Base-by-base conservation (phyloP, 2,888 invertebrate genomes). In the Leptopterna dolabrata region DNA sequence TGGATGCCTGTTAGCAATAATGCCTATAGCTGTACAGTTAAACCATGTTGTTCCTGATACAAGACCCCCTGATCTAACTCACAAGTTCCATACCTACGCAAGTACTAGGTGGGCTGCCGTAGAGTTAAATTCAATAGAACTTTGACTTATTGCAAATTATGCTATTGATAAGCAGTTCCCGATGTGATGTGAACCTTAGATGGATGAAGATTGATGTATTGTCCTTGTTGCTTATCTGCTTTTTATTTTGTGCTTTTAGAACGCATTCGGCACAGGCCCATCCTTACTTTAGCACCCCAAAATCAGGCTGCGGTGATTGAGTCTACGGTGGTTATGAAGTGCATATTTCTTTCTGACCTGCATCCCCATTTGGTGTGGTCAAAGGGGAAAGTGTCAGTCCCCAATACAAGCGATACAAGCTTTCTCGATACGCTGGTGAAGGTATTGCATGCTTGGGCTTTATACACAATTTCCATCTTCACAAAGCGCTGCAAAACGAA, bases 321-420 rank as follows among this genome's bases (percentile, higher is more conserved):
- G 88, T 93, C 94, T 88, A 95, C 94, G 87, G 96, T 94, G 83
- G 93, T 93, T 89, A 95, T 98, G 92, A 94, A 93, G 91, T 98
- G 98, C 93, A 93, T 95, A 90, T 94, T 97, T 90, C 93, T 97
- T 41, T 97, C 97, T 89, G 97, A 98, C 91, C 93, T 97, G 90
- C 96, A 97, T 91, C 96, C 96, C 85, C 95, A 95, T 90, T 94
- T 98, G 88, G 95, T 95, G 90, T 98, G 98, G 98, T 93, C 95
- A 91, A 94, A 93, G 91, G 91, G 90, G 78, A 88, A 90, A 89
- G 90, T 89, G 88, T 92, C 91, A 89, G 92, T 92, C 91, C 90
- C 91, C 90, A 91, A 91, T 90, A 73, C 76, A 45, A 85, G 43
- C 47, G 91, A 92, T 90, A 87, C 89, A 80, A 86, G 88, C 87